Evolutionary conservation across 2,797 vertebrate genomes (phyloP).

Genomic region (Cheirogaleus major): DNA sequence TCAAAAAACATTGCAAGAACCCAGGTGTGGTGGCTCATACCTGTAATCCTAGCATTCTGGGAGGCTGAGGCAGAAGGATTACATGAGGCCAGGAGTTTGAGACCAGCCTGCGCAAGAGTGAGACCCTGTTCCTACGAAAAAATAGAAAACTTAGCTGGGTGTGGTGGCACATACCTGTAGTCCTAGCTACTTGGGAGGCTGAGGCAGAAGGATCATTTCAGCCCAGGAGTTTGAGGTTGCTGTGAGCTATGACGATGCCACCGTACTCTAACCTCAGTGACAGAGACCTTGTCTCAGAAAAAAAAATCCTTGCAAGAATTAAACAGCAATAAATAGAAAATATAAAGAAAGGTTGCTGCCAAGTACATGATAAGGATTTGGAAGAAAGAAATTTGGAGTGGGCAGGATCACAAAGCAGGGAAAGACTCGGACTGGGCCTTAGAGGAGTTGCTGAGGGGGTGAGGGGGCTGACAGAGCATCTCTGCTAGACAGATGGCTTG

Average conservation of each 20-base stretch:
- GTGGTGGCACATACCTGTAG: neutral
- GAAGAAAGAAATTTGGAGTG: constrained; percentile 1
- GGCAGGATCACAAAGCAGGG: constrained; percentile 19
- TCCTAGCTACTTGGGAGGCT: neutral
- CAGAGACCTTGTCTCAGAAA: neutral
- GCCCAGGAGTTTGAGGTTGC: neutral
- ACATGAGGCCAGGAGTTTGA: neutral
- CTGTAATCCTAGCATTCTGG: neutral
- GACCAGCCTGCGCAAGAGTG: neutral
- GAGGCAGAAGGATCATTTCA: neutral
- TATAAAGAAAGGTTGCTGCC: neutral
- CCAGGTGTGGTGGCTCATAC: neutral
- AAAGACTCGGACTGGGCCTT: neutral
- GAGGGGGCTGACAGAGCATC: neutral
- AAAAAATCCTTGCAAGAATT: neutral
- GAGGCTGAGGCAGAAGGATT: neutral
- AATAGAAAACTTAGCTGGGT: neutral
- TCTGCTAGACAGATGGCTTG: neutral
- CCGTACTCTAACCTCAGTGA: neutral
- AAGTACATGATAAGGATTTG: constrained; percentile 18
- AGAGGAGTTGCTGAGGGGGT: neutral
- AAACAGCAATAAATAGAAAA: constrained; percentile 25
- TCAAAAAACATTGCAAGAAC: neutral
- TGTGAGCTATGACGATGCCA: neutral
- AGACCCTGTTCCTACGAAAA: neutral